These are phyloP conservation scores for Achatina immaculata DNA, from an alignment of 1,140 invertebrate species.

Conservation along the genomic window DNA sequence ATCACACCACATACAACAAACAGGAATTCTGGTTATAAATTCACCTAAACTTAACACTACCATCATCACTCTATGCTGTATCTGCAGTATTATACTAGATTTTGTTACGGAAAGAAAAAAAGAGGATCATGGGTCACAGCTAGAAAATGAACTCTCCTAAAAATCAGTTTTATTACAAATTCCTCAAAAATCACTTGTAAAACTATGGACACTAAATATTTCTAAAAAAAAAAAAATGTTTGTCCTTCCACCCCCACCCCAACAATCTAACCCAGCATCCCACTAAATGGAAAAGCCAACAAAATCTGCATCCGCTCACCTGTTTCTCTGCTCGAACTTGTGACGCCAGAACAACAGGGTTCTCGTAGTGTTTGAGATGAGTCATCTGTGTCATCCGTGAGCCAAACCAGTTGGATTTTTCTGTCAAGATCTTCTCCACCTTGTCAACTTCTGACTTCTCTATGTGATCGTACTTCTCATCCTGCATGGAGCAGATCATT, in stretches of 20 bases:
- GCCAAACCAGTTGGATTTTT: slow-evolving; percentile 81
- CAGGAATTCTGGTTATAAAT: neutral
- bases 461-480: slow-evolving; percentile 87
- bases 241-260: no score
- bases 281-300: no score
- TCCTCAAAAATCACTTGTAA: no score
- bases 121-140: no score
- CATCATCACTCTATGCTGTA: no score
- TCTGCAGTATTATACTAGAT: no score
- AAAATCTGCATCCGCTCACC: no score
- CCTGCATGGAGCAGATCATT: slow-evolving; percentile 66
- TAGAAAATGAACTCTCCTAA: no score
- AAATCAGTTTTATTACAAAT: no score
- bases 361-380: slow-evolving; percentile 74
- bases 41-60: neutral
- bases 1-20: neutral
- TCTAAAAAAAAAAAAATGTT: neutral
- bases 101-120: no score
- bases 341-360: slow-evolving; percentile 81
- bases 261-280: no score
- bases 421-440: slow-evolving; percentile 72
- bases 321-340: slow-evolving; percentile 83
- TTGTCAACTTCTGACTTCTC: slow-evolving; percentile 85
- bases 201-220: neutral
- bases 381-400: slow-evolving; percentile 77